Evolutionary conservation across 2,797 vertebrate genomes (phyloP).

Genomic region (Danio kyathit): DNA sequence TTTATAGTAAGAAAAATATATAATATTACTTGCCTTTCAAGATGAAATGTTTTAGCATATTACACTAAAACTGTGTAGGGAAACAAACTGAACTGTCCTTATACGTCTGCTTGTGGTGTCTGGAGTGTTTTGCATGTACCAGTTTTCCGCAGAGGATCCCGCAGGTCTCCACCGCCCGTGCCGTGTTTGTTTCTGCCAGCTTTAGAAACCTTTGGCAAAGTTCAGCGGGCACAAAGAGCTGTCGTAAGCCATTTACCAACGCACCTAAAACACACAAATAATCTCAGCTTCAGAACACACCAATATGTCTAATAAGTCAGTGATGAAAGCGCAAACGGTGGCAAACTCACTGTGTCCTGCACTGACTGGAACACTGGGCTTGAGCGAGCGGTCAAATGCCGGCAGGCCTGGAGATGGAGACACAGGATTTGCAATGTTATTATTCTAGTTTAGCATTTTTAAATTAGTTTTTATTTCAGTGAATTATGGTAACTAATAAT

Average conservation of each 20-base stretch:
- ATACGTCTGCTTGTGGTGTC: too few species aligned
- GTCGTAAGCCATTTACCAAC: conserved; percentile 84
- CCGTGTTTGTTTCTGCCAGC: conserved; percentile 91
- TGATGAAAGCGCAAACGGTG: too few species aligned
- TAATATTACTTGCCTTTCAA: too few species aligned
- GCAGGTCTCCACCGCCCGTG: conserved; percentile 91
- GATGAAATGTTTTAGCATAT: too few species aligned
- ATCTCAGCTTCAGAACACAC: neutral
- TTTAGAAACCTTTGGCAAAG: conserved; percentile 91
- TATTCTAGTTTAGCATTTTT: too few species aligned
- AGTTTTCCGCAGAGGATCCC: conserved; percentile 97
- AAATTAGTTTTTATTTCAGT: too few species aligned
- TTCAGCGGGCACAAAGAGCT: conserved; percentile 86
- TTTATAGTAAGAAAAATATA: too few species aligned
- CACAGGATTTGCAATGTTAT: too few species aligned
- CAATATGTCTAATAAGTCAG: neutral
- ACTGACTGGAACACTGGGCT: conserved; percentile 82
- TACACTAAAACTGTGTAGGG: too few species aligned
- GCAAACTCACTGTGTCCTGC: conserved; percentile 83
- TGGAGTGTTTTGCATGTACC: conserved; percentile 78
- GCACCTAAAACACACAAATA: conserved; percentile 68
- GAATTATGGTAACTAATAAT: too few species aligned
- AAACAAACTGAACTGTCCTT: too few species aligned
- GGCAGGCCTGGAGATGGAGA: conserved; percentile 74
- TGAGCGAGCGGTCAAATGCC: conserved; percentile 89